Percentiles rank a stretch among this genome's conserved stretches.
phyloP scores from a whole-genome alignment of 2,888 invertebrate genomes.

The Monopis laevigella region DNA sequence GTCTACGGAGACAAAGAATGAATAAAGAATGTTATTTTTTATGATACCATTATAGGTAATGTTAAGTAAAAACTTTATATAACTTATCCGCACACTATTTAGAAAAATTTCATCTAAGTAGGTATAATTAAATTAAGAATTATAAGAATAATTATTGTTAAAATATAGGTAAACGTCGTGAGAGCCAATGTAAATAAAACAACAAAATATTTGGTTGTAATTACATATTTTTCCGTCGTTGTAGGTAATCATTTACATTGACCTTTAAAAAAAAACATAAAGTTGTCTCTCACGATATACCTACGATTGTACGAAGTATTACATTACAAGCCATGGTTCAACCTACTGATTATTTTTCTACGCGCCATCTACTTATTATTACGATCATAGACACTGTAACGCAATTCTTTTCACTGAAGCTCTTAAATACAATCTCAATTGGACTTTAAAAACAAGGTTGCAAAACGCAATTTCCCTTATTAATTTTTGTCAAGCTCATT shows the following conservation, averaged over 20 bases:
- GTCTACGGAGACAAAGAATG: too few relatives aligned
- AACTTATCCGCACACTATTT: too few relatives aligned
- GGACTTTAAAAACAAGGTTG: background rate
- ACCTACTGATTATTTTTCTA: conserved; percentile 64
- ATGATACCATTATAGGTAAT: too few relatives aligned
- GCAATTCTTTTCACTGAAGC: conserved; percentile 36
- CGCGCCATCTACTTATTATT: conserved; percentile 67
- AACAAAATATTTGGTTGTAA: background rate
- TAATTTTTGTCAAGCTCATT: conserved; percentile 18
- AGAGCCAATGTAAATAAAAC: too few relatives aligned
- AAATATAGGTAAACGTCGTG: too few relatives aligned
- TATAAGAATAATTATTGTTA: too few relatives aligned
- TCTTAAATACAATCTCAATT: background rate
- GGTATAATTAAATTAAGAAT: too few relatives aligned
- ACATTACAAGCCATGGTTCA: too few relatives aligned
- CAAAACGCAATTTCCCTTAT: background rate
- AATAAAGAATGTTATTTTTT: too few relatives aligned
- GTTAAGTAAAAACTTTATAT: too few relatives aligned
- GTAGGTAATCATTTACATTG: conserved; percentile 1
- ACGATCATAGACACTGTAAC: conserved; percentile 62
- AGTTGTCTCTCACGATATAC: conserved; percentile 43
- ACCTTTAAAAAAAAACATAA: background rate
- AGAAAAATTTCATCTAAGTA: too few relatives aligned
- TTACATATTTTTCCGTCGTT: background rate
- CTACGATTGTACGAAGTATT: conserved; percentile 45